These are phyloP conservation scores for Apodemia mormo DNA, from an alignment of 2,888 invertebrate species.

Conservation along the genomic window DNA sequence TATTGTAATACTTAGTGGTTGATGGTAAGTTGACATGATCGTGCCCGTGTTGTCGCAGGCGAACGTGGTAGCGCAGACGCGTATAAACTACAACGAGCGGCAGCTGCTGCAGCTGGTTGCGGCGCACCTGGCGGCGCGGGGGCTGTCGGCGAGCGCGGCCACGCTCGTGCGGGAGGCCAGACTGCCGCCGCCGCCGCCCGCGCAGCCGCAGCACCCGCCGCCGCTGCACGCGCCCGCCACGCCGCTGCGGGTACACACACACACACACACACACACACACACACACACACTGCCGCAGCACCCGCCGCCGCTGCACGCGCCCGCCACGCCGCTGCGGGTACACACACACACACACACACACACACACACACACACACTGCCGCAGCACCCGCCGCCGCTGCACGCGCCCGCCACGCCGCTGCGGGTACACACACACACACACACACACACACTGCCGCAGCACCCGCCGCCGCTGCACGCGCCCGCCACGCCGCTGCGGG, in stretches of 20 bases:
- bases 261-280: too few species aligned
- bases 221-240: too few species aligned
- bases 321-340: constrained; percentile 77
- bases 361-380: too few species aligned
- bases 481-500: too few species aligned
- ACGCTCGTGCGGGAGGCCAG: constrained; percentile 89
- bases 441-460: too few species aligned
- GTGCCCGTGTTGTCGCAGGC: constrained; percentile 75
- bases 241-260: too few species aligned
- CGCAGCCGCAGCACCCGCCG: too few species aligned
- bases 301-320: constrained; percentile 68
- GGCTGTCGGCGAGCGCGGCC: constrained; percentile 87
- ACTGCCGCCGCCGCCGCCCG: constrained; percentile 81
- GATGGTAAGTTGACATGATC: not conserved
- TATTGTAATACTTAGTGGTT: too few species aligned
- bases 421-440: too few species aligned
- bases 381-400: not conserved
- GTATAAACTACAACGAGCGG: constrained; percentile 96
- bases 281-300: too few species aligned
- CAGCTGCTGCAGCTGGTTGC: constrained; percentile 96
- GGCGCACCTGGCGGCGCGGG: constrained; percentile 91
- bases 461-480: too few species aligned
- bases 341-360: constrained; percentile 30
- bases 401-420: too few species aligned
- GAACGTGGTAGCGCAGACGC: constrained; percentile 97